These are phyloP conservation scores for Dendroctonus ponderosae DNA, from an alignment of 1,140 invertebrate genomes.

Conservation along the genomic window DNA sequence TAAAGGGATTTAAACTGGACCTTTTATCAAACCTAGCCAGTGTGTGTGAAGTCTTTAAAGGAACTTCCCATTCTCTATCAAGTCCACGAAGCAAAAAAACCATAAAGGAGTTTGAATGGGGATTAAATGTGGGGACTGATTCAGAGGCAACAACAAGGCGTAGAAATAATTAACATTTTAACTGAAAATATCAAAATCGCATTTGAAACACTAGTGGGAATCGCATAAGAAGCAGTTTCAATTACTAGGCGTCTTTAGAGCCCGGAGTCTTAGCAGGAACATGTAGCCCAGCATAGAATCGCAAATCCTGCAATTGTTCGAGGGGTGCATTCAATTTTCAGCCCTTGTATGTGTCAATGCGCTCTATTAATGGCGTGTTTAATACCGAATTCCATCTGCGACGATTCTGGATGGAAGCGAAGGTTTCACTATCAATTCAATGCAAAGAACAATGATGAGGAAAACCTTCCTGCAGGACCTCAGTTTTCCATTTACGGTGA, in stretches of 20 bases:
- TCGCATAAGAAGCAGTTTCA: conserved; percentile 32
- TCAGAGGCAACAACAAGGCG: neutral
- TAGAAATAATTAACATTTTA: neutral
- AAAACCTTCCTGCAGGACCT: too few species aligned
- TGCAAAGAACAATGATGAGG: too few species aligned
- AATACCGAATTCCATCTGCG: conserved; percentile 26
- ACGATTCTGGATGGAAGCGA: too few species aligned
- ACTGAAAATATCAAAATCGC: conserved; percentile 14
- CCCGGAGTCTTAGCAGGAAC: conserved; percentile 27
- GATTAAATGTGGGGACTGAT: neutral
- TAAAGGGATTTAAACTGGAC: conserved; percentile 24
- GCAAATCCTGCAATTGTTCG: conserved; percentile 33
- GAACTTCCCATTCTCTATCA: conserved; percentile 16
- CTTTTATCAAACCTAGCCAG: conserved; percentile 17
- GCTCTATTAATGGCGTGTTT: conserved; percentile 27
- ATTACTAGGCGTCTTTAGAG: conserved; percentile 31
- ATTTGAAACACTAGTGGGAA: conserved; percentile 24
- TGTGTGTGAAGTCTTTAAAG: conserved; percentile 22
- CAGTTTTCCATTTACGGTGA: neutral
- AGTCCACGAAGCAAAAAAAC: conserved; percentile 7
- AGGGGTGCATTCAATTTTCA: conserved; percentile 30
- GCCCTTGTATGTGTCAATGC: conserved; percentile 32
- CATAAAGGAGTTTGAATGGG: neutral
- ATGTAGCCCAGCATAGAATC: conserved; percentile 28
- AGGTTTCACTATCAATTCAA: too few species aligned